Conservation (phyloP, 2,888 invertebrate genomes). For the Stenolophus ochropezus region DNA sequence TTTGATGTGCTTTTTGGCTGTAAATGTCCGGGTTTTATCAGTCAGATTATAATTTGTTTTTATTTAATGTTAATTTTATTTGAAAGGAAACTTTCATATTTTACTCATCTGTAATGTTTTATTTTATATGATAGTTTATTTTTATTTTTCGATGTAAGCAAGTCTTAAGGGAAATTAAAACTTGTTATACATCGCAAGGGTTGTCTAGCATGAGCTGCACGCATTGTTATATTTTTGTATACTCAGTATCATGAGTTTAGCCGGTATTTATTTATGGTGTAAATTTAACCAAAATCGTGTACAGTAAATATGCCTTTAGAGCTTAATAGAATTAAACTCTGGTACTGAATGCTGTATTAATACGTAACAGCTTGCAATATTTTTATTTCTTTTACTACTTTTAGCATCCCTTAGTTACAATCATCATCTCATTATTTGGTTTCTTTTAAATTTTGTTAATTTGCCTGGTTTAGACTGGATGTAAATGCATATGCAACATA, state of each 20-base stretch:
- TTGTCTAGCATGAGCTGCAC: slow-evolving; percentile 59
- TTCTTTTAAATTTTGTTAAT: slow-evolving; percentile 33
- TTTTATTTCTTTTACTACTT: slow-evolving; percentile 26
- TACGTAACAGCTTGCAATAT: slow-evolving; percentile 7
- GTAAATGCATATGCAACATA: slow-evolving; percentile 47
- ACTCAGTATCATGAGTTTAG: slow-evolving; percentile 40
- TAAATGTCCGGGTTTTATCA: slow-evolving; percentile 19
- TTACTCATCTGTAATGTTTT: slow-evolving; percentile 27
- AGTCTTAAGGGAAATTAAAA: slow-evolving; percentile 18
- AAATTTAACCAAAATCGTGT: slow-evolving; percentile 45
- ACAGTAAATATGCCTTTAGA: slow-evolving; percentile 17
- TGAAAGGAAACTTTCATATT: slow-evolving; percentile 59
- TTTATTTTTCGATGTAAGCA: slow-evolving; percentile 43
- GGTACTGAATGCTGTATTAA: slow-evolving; percentile 33
- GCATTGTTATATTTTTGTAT: slow-evolving; percentile 37
- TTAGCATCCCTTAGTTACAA: slow-evolving; percentile 29
- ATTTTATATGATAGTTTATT: slow-evolving; percentile 40
- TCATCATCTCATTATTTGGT: slow-evolving; percentile 31
- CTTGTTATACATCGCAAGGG: slow-evolving; percentile 45
- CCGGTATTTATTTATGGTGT: slow-evolving; percentile 22
- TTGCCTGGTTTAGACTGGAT: slow-evolving; percentile 60
- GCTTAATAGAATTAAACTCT: slow-evolving; percentile 25
- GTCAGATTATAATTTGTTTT: slow-evolving; percentile 39
- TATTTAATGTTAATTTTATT: slow-evolving; percentile 23
- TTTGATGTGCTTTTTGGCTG: slow-evolving; percentile 47